Evolutionary conservation across 2,888 invertebrate genomes (phyloP), one percentile per base, ranked within the genome.

Genomic region (Aphidius colemani): DNA sequence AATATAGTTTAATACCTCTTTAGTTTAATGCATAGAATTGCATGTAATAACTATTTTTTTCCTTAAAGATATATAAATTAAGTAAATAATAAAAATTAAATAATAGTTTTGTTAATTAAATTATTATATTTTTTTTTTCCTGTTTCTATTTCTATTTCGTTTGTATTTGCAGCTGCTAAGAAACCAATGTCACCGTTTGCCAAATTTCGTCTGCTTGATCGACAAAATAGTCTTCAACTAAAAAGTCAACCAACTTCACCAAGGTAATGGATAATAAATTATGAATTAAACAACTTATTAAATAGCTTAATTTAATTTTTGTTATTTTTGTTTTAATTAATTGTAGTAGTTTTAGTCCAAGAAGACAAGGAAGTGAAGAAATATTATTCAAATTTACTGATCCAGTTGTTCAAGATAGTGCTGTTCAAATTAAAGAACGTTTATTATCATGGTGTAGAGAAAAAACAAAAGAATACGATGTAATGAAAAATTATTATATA

Each of bases 391-490:
- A 90, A 89, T 94, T 94, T 88, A 93, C 93, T 84, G 94, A 94
- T 86, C 92, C 93, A 81, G 90, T 90, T 85, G 89, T 96, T 86
- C 90, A 90, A 84, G 90, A 92, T 85, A 95, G 93, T 86, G 96
- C 96, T 81, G 91, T 90, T 85, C 93, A 94, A 86, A 94, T 96
- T 85, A 98, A 97, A 90, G 96, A 97, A 84, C 90, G 95, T 85
- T 89, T 98, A 84, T 90, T 98, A 86, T 90, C 92, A 85, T 98
- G 98, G 98, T 95, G 95, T 88, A 93, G 94, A 86, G 92, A 93
- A 87, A 96, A 96, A 90, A 96, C 96, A 80, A 91, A 92, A 88
- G 96, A 94, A 87, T 98, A 98, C 86, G 92, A 96, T 93, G 97
- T 96, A 92, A 79, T 18, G 13, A 18, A 18, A 18, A 18, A 18